These are phyloP conservation scores for Pseudococcus jackbeardsleyi DNA, from an alignment of 2,888 invertebrate species.

Conservation along the genomic window DNA sequence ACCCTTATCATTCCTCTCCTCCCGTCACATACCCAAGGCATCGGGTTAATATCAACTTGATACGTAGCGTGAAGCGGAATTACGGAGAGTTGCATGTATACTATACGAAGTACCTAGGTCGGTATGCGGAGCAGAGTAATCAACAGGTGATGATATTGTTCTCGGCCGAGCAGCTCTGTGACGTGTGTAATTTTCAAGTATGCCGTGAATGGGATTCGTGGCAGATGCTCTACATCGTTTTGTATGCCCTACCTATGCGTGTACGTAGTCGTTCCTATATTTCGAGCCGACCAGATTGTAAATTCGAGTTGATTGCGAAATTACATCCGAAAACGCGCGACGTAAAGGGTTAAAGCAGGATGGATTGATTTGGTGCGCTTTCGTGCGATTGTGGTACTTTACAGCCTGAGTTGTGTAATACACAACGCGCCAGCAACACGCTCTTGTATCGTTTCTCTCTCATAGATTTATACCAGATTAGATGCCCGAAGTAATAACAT, in stretches of 20 bases:
- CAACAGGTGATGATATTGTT: slow-evolving; percentile 17
- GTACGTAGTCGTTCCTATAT: not conserved
- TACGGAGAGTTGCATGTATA: not conserved
- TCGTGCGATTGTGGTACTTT: not conserved
- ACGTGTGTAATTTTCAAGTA: slow-evolving; percentile 12
- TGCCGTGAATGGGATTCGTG: not conserved
- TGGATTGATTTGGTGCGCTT: not conserved
- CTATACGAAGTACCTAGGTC: not conserved
- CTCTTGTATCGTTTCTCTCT: not conserved
- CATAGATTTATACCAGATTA: slow-evolving; percentile 18
- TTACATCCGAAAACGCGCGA: not conserved
- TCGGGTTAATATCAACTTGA: not conserved
- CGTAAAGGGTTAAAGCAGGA: not conserved
- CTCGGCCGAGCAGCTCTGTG: not conserved
- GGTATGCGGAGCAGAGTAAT: not conserved
- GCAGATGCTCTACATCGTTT: not conserved
- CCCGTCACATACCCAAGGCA: not conserved
- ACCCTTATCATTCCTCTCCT: not conserved
- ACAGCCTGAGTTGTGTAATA: too few relatives aligned
- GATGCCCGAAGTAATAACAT: slow-evolving; percentile 12
- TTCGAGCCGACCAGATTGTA: not conserved
- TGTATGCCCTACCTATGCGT: not conserved
- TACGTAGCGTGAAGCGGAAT: not conserved
- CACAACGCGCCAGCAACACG: not conserved
- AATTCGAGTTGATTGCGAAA: not conserved